These are phyloP conservation scores for Cinclus mexicanus DNA, from an alignment of 2,113 vertebrate genomes.

Conservation along the genomic window DNA sequence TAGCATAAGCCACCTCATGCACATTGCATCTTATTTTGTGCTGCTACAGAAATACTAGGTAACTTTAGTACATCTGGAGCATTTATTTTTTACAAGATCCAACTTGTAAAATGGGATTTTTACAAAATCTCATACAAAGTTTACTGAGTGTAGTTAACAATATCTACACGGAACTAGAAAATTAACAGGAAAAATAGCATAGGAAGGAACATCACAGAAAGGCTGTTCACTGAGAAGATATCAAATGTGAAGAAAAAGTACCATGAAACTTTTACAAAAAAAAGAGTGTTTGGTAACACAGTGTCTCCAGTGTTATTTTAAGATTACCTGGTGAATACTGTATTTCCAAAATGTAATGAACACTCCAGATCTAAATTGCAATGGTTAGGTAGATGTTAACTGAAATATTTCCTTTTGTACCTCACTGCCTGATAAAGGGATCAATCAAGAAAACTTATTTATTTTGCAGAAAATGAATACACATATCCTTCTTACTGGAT, in stretches of 20 bases:
- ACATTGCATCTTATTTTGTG: not conserved
- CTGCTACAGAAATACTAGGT: not conserved
- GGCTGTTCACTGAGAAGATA: not conserved
- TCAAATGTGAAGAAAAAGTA: not conserved
- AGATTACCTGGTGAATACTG: not conserved
- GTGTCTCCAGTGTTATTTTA: not conserved
- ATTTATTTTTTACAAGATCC: not conserved
- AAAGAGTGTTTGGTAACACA: not conserved
- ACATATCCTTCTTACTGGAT: not conserved
- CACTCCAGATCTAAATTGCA: not conserved
- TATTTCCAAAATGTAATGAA: not conserved
- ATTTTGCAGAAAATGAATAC: not conserved
- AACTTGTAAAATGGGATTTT: not conserved
- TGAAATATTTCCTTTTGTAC: not conserved
- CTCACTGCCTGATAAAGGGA: not conserved
- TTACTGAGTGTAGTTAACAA: not conserved
- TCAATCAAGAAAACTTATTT: not conserved
- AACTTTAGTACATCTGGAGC: not conserved
- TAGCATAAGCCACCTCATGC: not conserved
- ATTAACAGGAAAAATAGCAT: not conserved
- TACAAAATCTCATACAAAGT: not conserved
- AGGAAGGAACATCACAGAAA: not conserved
- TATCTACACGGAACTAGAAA: fast-evolving
- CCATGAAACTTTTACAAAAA: not conserved
- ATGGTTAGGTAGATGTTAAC: not conserved